Percentiles rank a stretch among this genome's conserved stretches.
Conservation (phyloP, 1,140 invertebrate species). For the Drosophila truncata region DNA sequence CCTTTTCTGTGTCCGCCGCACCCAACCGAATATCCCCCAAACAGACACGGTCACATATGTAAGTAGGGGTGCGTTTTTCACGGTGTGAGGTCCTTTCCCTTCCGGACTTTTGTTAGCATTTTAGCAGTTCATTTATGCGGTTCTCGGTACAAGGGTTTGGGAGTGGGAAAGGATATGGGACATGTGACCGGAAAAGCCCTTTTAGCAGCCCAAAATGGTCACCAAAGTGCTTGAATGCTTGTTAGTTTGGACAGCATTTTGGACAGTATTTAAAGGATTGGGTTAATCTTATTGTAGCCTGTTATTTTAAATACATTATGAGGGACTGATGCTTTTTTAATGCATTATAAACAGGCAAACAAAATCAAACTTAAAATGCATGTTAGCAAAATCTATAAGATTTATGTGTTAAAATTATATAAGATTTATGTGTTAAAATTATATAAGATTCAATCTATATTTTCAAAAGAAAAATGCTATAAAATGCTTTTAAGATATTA, state of each 20-base stretch:
- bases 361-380: too few species aligned
- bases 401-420: too few species aligned
- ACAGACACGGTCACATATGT: constrained; percentile 57
- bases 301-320: neutral
- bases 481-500: too few species aligned
- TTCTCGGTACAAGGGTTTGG: constrained; percentile 11
- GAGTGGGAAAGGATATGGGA: constrained; percentile 23
- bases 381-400: too few species aligned
- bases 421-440: too few species aligned
- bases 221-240: constrained; percentile 55
- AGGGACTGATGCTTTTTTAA: too few species aligned
- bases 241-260: constrained; percentile 15
- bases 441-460: too few species aligned
- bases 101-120: constrained; percentile 73
- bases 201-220: constrained; percentile 58
- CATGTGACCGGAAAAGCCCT: constrained; percentile 71
- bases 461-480: too few species aligned
- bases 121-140: constrained; percentile 81
- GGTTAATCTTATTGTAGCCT: neutral
- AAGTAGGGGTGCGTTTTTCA: constrained; percentile 58
- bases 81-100: constrained; percentile 48
- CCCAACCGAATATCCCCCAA: constrained; percentile 55
- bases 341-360: too few species aligned
- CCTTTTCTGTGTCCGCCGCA: constrained; percentile 51
- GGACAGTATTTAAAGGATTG: neutral